phyloP scores from a whole-genome alignment of 1,140 invertebrate species.

The Pygmarrhopalites habei region DNA sequence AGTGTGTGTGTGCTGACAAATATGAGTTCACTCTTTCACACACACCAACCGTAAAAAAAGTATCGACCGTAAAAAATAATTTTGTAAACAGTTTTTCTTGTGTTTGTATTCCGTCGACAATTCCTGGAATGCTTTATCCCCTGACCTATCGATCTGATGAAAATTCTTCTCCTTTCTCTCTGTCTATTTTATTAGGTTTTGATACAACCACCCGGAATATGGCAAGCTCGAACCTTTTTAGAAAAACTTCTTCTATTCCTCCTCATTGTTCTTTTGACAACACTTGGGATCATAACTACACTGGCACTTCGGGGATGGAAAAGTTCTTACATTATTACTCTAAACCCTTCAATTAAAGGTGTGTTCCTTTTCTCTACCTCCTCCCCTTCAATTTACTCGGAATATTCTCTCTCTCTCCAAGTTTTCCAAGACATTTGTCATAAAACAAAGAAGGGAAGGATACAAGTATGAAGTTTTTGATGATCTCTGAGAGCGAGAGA shows the following conservation, averaged over 20 bases:
- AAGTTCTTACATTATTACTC: conserved; percentile 24
- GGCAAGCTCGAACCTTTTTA: conserved; percentile 19
- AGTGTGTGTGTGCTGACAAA: no score
- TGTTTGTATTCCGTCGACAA: no score
- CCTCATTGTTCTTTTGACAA: conserved; percentile 18
- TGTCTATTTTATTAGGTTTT: conserved; percentile 31
- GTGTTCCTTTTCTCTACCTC: neutral
- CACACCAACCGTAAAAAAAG: no score
- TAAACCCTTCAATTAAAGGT: conserved; percentile 4
- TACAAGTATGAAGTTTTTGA: neutral
- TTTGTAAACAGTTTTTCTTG: no score
- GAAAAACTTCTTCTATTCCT: conserved; percentile 36
- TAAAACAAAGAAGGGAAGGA: neutral
- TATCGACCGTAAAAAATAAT: no score
- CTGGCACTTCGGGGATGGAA: conserved; percentile 22
- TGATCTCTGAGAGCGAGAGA: neutral
- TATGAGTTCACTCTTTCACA: no score
- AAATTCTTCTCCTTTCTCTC: no score
- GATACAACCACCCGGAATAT: conserved; percentile 35
- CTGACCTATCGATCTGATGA: no score
- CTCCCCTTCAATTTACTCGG: neutral
- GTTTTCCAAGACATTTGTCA: neutral
- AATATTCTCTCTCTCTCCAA: neutral
- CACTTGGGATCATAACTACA: conserved; percentile 16
- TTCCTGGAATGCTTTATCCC: no score